Evolutionary conservation across 2,113 vertebrate genomes (phyloP), one percentile per base, ranked within the genome.

Genomic region (Shinisaurus crocodilurus): DNA sequence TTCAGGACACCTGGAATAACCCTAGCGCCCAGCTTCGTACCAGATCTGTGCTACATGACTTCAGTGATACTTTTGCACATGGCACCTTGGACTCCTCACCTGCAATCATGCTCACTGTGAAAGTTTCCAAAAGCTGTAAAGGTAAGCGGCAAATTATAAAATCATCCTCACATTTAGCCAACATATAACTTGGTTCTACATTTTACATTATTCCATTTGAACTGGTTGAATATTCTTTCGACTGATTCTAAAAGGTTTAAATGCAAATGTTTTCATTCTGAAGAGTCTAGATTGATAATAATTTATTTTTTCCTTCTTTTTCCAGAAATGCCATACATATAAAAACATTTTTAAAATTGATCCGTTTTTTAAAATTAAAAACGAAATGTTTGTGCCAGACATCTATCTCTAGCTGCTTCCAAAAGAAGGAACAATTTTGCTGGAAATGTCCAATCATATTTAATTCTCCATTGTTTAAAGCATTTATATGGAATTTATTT

Each of bases 91-190:
- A 6, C 8, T 77, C 45, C 18, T 70, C 40, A 0, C 60, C 83
- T 27, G 54, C 40, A 91, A 37, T 23, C 5, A 0, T 6, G 12
- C 27, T 80, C 50, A 8, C 40, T 23, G 48, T 0, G 54, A 69
- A 72, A 9, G 40, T 37, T 90, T 37, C 90, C 0, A 0, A 50
- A n/a, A 91, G 1, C 67, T 95, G 93, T 76, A 94, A 69, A 96
- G 95, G 96, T 96, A 95, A 0, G 40, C 75, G 54, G 34, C 70
- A 67, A 86, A 83, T 2, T 45, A 69, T 27, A n/a, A 70, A 69
- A 90, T 65, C 34, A 54, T 10, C 9, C 32, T 65, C n/a, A 54
- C 37, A 9, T 48, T 80, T 80, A 86, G 70, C 9, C 75, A 79
- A 20, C 48, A 5, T 16, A 1, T 60, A 16, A 80, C 23, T 70